Evolutionary conservation across 2,797 vertebrate genomes (phyloP), one percentile per base, ranked within the genome.

Genomic region (Tragelaphus eurycerus): DNA sequence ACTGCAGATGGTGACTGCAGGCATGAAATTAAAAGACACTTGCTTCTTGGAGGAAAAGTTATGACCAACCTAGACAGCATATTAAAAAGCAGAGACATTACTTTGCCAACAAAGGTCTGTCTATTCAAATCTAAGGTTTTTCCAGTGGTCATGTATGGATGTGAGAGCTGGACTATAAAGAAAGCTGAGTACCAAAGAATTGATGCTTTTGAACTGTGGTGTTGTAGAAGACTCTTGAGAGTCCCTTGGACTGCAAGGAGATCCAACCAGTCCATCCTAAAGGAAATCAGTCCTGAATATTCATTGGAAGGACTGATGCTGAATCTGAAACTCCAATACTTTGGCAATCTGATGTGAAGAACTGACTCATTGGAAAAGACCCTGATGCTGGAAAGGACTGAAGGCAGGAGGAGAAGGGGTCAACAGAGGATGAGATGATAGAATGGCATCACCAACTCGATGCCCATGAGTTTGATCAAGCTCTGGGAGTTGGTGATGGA

Each of bases 161-260:
- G 60, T 62, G 60, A 31, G 13, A 62, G 8, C 34, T 67, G 31
- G 31, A 64, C 62, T 67, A n/a, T 64, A 19, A 64, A 64, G 31
- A n/a, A 64, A 34, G 31, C 31, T 34, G 62, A 2, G 8, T 0
- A 0, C 62, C 1, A 7, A 67, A 67, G 31, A 4, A 67, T 10
- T 34, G 62, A 34, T 67, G 62, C 31, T 64, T 67, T 67, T 64
- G 62, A 64, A n/a, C 31, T 64, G 16, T 19, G 62, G 62, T 19
- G 16, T n/a, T 64, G 7, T 29, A 64, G 29, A 64, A 64, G 62
- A 64, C 62, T 64, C 31, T 64, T 64, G 62, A 64, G 62, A 64
- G 31, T n/a, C 31, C 31, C 16, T n/a, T n/a, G 62, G 31, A n/a
- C 62, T 64, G 8, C 31, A 64, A 64, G 31, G 62, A 64, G 16